Conservation (phyloP, 1,140 invertebrate species). For the Drosophila repleta region DNA sequence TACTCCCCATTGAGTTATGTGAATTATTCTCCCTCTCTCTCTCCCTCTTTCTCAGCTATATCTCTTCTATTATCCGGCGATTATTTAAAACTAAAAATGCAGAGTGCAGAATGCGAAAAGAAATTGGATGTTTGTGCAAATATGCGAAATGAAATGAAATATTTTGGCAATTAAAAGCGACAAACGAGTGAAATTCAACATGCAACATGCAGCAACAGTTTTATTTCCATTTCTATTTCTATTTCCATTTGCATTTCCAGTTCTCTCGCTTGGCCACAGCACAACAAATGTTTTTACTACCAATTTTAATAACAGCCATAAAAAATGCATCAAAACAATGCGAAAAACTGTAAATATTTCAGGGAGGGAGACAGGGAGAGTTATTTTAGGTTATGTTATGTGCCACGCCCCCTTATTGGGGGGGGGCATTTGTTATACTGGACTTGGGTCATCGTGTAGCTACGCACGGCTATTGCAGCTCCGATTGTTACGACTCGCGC, state of each 20-base stretch:
- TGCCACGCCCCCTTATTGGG: not conserved
- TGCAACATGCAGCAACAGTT: slow-evolving; percentile 47
- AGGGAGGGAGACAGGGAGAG: no score
- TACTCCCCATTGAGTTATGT: no score
- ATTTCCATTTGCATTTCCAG: slow-evolving; percentile 11
- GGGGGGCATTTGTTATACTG: not conserved
- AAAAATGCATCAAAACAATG: slow-evolving; percentile 9
- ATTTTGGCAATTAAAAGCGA: slow-evolving; percentile 72
- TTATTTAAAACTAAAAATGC: slow-evolving; percentile 24
- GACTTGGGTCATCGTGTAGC: not conserved
- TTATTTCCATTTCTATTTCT: slow-evolving; percentile 7
- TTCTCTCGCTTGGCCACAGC: slow-evolving; percentile 48
- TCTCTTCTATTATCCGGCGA: not conserved
- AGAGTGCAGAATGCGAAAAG: slow-evolving; percentile 31
- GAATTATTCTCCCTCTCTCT: not conserved
- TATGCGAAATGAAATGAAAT: slow-evolving; percentile 67
- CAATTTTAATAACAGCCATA: slow-evolving; percentile 48
- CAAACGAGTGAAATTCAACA: slow-evolving; percentile 17
- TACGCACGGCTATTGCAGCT: slow-evolving; percentile 16
- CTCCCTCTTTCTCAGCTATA: not conserved
- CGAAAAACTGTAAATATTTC: slow-evolving; percentile 48
- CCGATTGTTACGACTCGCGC: slow-evolving; percentile 23
- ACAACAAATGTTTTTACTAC: slow-evolving; percentile 62
- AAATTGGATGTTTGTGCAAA: slow-evolving; percentile 46
- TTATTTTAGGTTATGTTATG: not conserved